A percentile compares a stretch with the other conserved stretches of the same genome.
Evolutionary conservation across 2,113 vertebrate species (phyloP).

Genomic region (Dasypus novemcinctus): DNA sequence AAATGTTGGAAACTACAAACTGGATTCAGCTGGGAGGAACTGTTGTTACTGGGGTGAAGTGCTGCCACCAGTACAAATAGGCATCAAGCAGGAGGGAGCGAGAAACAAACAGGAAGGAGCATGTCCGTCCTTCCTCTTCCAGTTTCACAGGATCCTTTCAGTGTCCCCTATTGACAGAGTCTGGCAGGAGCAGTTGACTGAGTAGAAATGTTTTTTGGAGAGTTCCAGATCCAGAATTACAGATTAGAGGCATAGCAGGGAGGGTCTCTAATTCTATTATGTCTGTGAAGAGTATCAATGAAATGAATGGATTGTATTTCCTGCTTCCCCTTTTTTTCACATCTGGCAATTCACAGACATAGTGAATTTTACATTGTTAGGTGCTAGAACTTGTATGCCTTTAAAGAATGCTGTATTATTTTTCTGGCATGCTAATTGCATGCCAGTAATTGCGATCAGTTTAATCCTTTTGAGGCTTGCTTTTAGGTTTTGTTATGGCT

Average conservation of each 20-base stretch:
- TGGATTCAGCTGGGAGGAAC: not conserved
- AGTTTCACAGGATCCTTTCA: fast-evolving
- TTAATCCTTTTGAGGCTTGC: not conserved
- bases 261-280: not conserved
- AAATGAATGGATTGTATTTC: not conserved
- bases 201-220: not conserved
- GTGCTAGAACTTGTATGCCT: not conserved
- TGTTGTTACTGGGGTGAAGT: too few species aligned
- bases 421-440: not conserved
- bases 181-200: not conserved
- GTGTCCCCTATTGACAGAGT: not conserved
- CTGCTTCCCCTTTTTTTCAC: too few species aligned
- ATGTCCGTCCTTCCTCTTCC: not conserved
- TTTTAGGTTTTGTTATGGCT: not conserved
- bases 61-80: not conserved
- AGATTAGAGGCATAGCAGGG: not conserved
- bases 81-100: not conserved
- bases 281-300: not conserved
- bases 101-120: not conserved
- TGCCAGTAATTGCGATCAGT: not conserved
- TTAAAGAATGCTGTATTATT: not conserved
- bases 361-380: not conserved
- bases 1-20: not conserved
- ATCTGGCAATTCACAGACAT: not conserved
- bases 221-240: not conserved